Evolutionary conservation across 2,888 invertebrate species (phyloP).

Genomic region (Stenolophus ochropezus): DNA sequence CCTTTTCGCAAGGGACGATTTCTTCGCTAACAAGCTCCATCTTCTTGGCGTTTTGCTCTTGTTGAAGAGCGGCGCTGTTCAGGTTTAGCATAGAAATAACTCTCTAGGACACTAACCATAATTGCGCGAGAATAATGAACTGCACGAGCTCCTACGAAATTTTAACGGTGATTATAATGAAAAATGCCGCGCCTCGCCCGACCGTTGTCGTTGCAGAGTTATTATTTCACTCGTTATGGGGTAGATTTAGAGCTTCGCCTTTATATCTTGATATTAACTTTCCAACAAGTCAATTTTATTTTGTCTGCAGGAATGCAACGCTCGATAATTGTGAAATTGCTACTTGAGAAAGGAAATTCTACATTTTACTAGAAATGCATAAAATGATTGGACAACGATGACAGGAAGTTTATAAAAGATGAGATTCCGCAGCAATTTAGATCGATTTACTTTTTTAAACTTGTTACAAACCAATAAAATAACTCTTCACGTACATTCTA

Average conservation of each 20-base stretch:
- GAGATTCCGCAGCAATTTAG: not conserved
- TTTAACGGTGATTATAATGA: conserved; percentile 37
- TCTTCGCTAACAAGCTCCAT: conserved; percentile 4
- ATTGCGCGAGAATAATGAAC: conserved; percentile 35
- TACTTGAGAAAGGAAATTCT: not conserved
- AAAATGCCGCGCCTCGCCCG: not conserved
- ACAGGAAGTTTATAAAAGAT: not conserved
- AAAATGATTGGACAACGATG: not conserved
- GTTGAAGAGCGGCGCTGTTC: not conserved
- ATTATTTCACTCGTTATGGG: conserved; percentile 33
- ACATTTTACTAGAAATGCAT: not conserved
- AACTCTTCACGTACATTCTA: no score
- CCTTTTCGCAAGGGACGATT: not conserved
- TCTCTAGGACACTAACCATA: conserved; percentile 32
- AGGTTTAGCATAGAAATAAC: conserved; percentile 28
- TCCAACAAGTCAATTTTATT: not conserved
- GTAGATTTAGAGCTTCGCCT: not conserved
- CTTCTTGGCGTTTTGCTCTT: not conserved
- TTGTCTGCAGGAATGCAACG: not conserved
- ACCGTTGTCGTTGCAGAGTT: conserved; percentile 5
- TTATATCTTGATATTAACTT: not conserved
- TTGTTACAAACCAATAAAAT: no score
- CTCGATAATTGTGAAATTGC: not conserved
- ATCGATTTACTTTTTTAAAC: not conserved
- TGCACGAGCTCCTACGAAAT: conserved; percentile 14